phyloP scores from a whole-genome alignment of 2,888 invertebrate genomes.

The Sisyra nigra region DNA sequence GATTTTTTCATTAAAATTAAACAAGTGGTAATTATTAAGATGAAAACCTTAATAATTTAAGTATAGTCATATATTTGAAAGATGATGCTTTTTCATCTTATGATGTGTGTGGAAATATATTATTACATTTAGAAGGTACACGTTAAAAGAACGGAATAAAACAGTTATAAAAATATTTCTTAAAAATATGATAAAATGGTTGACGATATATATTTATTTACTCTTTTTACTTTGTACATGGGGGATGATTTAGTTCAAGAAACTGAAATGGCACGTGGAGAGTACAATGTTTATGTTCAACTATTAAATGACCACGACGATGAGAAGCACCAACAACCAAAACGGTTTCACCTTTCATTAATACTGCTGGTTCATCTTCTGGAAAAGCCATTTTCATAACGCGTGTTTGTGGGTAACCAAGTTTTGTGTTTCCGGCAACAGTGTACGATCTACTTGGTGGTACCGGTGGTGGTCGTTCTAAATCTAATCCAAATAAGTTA shows the following conservation, averaged over 20 bases:
- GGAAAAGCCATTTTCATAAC: constrained; percentile 82
- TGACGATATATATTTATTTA: not conserved
- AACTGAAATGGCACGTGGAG: constrained; percentile 72
- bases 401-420: constrained; percentile 84
- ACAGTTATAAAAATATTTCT: no score
- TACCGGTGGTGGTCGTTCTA: constrained; percentile 83
- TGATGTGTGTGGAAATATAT: no score
- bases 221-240: constrained; percentile 7
- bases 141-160: no score
- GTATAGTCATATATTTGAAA: no score
- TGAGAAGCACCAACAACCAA: constrained; percentile 76
- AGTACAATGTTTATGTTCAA: constrained; percentile 55
- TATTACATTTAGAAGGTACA: no score
- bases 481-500: constrained; percentile 74
- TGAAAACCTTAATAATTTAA: no score
- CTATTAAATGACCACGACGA: constrained; percentile 71
- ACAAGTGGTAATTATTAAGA: no score
- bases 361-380: constrained; percentile 38
- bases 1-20: no score
- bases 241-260: constrained; percentile 48
- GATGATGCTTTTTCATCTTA: no score
- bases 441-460: constrained; percentile 84
- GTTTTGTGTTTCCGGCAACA: constrained; percentile 75
- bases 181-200: not conserved
- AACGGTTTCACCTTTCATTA: constrained; percentile 73